phyloP scores from a whole-genome alignment of 2,888 invertebrate genomes.

The Pollenia angustigena region DNA sequence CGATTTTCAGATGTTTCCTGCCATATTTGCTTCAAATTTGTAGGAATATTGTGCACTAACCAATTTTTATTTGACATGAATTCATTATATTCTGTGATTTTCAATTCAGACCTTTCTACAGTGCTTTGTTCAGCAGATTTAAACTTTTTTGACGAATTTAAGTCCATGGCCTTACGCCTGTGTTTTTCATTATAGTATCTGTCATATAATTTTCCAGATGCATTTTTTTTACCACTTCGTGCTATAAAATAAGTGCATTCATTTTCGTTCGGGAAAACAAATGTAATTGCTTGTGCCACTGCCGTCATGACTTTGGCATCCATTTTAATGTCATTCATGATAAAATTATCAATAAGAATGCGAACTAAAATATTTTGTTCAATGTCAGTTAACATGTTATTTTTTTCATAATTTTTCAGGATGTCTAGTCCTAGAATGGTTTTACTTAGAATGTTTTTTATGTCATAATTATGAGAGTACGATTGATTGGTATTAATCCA shows the following conservation, averaged over 20 bases:
- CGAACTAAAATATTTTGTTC: slow-evolving; percentile 34
- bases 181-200: slow-evolving; percentile 38
- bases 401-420: slow-evolving; percentile 39
- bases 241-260: slow-evolving; percentile 43
- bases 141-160: slow-evolving; percentile 32
- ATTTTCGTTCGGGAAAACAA: slow-evolving; percentile 48
- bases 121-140: slow-evolving; percentile 21
- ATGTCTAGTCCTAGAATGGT: slow-evolving; percentile 38
- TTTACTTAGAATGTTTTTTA: not conserved
- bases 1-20: slow-evolving; percentile 34
- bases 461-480: slow-evolving; percentile 33
- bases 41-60: slow-evolving; percentile 28
- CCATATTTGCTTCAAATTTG: slow-evolving; percentile 34
- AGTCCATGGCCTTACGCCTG: slow-evolving; percentile 30
- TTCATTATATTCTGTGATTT: slow-evolving; percentile 29
- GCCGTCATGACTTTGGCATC: slow-evolving; percentile 29
- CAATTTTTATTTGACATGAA: slow-evolving; percentile 43
- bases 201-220: slow-evolving; percentile 44
- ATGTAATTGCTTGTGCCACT: slow-evolving; percentile 26
- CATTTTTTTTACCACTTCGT: slow-evolving; percentile 26
- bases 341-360: slow-evolving; percentile 37
- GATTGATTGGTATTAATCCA: slow-evolving; percentile 35
- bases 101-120: slow-evolving; percentile 25
- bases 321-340: slow-evolving; percentile 45
- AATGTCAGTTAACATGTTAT: slow-evolving; percentile 20